These are phyloP conservation scores for Erythrolamprus reginae DNA, from an alignment of 2,113 vertebrate genomes.

Conservation along the genomic window DNA sequence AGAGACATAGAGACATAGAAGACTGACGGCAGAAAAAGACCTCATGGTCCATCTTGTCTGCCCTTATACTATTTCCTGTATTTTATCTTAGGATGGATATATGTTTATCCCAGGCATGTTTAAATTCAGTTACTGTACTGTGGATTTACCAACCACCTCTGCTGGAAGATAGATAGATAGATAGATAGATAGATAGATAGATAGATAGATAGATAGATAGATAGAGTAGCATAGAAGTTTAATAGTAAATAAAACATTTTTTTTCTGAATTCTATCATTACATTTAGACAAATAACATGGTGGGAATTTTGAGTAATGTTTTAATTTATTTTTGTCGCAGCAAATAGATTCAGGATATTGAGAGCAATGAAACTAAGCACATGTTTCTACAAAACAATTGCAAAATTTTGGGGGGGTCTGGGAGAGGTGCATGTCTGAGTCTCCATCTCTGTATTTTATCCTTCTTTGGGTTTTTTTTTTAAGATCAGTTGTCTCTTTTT, in stretches of 20 bases:
- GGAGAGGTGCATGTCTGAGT: background rate
- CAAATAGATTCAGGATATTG: background rate
- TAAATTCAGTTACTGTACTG: no score
- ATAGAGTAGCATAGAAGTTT: background rate
- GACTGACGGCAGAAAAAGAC: no score
- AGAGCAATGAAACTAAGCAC: background rate
- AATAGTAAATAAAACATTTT: background rate
- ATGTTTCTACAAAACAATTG: background rate
- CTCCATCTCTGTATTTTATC: background rate
- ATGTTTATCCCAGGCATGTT: no score
- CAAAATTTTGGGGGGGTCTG: background rate
- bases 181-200: no score
- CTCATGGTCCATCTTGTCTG: no score
- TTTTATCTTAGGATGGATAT: no score
- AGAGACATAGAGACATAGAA: no score
- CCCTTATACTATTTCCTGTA: no score
- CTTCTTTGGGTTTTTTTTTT: background rate
- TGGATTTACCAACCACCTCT: no score
- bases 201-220: no score
- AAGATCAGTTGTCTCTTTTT: background rate
- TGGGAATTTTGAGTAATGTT: background rate
- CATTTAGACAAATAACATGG: background rate
- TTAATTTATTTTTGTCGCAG: background rate
- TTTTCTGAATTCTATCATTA: background rate
- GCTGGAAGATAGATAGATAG: no score